Evolutionary conservation across 2,888 invertebrate genomes (phyloP), one percentile per base, ranked within the genome.

Genomic region (Chirona hameri): DNA sequence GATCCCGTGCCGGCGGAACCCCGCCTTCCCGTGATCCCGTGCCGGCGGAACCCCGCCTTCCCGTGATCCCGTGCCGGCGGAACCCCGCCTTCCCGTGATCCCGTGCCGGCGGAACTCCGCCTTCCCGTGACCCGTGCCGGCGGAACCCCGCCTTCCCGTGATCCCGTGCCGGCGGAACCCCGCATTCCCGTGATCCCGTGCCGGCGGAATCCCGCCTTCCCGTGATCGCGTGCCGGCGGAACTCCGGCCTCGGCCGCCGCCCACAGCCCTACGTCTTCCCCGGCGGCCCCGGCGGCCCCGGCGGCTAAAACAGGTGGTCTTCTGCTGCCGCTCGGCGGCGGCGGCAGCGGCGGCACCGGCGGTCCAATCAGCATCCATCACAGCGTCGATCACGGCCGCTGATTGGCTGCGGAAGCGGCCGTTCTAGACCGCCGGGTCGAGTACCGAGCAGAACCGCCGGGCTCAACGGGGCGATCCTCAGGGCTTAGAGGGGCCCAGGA

Each of bases 361-460:
- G 14, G 72, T 29, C 72, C 72, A 72, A 72, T 72, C 72, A 72
- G 72, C 72, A 72, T 72, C 18, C 29, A 72, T 72, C 72, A 72
- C 72, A 29, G 15, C 15, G 29, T 4, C 72, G 31, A 31, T 29
- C 27, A 15, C 72, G 31, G 31, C 29, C 18, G 31, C 72, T 72
- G 72, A 72, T 72, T 72, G 72, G 72, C 14, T 29, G 72, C 10
- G 60, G 60, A n/a, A 10, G 60, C 24, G 52, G 24, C 60, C 60
- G 60, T 10, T 39, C 39, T n/a, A n/a, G n/a, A 39, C n/a, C 3
- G 60, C 0, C n/a, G 60, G 10, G 60, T n/a, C n/a, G 60, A n/a
- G 21, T 24, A 5, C 4, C 21, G 60, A n/a, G 24, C n/a, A 9
- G 60, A 24, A 10, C 5, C n/a, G 60, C 5, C 60, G 60, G 9